Evolutionary conservation across 2,113 vertebrate genomes (phyloP), one percentile per base, ranked within the genome.

Genomic region (Alexandromys fortis): DNA sequence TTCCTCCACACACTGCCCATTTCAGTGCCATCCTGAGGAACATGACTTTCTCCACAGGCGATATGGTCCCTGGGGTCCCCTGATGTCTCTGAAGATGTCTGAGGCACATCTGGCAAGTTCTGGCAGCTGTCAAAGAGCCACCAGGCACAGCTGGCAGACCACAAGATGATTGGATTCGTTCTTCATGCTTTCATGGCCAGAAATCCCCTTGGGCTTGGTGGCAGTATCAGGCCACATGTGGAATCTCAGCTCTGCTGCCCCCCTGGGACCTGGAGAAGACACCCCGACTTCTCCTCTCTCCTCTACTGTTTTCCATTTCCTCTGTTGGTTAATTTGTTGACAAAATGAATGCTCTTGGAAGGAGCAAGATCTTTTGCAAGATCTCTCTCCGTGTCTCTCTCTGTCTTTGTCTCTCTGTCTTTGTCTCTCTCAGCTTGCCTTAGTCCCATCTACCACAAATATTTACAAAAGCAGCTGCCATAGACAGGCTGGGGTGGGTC

Each of bases 61-160:
- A 82, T 30, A 38, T 1, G 17, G 81, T 92, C 94, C 95, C 92
- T 63, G 49, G 89, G 82, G 76, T 13, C 35, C 65, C 91, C 82
- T 73, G 67, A 91, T 63, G 52, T 95, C 94, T 94, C 92, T 82
- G 75, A 86, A 96, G 85, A 93, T 52, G 90, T 76, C 94, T 61
- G 35, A 7, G 45, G 93, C 86, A 95, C 96, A 96, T 75, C 94
- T 95, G 97, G 93, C 73, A 49, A 72, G 58, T 89, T 95, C 81
- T 5, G 14, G 88, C 45, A 85, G 55, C 65, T 91, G 82, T 83
- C 55, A 91, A 91, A 93, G 90, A 93, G 90, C 93, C 77, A 87
- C 42, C 67, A 47, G 96, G 73, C 96, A 95, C 97, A 97, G 96
- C 86, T 97, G 96, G 96, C 82, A 0, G 3, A 10, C 47, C 83